Base-by-base conservation (phyloP, 2,113 vertebrate species). In the Azemiops feae region DNA sequence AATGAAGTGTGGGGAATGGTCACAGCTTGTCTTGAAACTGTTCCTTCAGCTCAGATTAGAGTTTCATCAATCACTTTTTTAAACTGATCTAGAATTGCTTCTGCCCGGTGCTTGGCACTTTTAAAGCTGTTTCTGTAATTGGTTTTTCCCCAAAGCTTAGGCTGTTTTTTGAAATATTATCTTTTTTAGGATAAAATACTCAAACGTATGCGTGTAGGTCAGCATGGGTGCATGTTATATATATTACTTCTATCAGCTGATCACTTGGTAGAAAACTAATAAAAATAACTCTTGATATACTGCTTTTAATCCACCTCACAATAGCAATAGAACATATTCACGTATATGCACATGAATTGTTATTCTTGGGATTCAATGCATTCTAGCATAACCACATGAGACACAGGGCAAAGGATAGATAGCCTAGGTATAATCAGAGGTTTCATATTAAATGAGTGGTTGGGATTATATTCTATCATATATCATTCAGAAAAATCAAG, bases 1-100 rank as follows among this genome's bases (percentile, higher is more conserved):
- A 99, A 99, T 99, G 98, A 99, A 99, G 98, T 99, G 98, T 98
- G 98, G 97, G 98, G 98, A 98, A 98, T 98, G 99, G 98, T 98
- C 98, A 98, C 98, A 98, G 98, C 98, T 98, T 97, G 96, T 98
- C 95, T 97, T 97, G 98, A 97, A 98, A 98, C 98, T 97, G 98
- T 98, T 98, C 98, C 97, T 98, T 99, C 99, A 98, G 97, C 98
- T 99, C 96, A 96, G 97, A 99, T 99, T 99, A 99, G 98, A 98
- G 97, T 98, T 98, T 98, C 98, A 98, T 98, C 98, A 98, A 98
- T 99, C 99, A 99, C 97, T 98, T 98, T 98, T 99, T 99, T 97
- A 98, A 98, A 99, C 98, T 98, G 98, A 98, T 97, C 97, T 97
- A 97, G 97, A 98, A 98, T 98, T 98, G 96, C 97, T 98, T 98